phyloP scores from a whole-genome alignment of 1,140 invertebrate species.

The Caenorhabditis elegans region DNA sequence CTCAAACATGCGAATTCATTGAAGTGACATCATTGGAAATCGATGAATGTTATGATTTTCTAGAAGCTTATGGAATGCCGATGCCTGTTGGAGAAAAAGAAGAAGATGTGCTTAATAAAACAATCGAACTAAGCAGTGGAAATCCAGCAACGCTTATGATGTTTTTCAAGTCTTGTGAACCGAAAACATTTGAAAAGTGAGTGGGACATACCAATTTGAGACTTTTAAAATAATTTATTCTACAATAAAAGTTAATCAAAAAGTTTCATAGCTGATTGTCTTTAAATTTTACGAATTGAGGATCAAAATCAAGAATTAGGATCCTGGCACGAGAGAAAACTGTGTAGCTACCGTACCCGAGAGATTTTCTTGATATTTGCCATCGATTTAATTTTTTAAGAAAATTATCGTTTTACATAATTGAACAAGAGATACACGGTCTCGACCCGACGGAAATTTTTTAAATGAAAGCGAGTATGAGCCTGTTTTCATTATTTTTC shows the following conservation, averaged over 20 bases:
- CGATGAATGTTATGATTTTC: not conserved
- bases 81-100: not conserved
- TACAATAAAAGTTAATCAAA: not conserved
- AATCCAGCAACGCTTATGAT: conserved; percentile 1
- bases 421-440: no score
- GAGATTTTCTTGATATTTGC: no score
- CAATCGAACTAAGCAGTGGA: not conserved
- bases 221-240: not conserved
- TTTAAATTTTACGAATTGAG: no score
- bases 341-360: no score
- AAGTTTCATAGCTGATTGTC: not conserved
- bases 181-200: conserved; percentile 14
- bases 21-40: not conserved
- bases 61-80: not conserved
- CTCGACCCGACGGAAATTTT: no score
- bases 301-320: no score
- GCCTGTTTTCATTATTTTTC: no score
- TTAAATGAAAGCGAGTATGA: no score
- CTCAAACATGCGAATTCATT: not conserved
- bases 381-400: no score
- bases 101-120: not conserved
- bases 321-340: no score
- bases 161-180: conserved; percentile 11
- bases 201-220: not conserved
- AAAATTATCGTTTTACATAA: no score